Base-by-base conservation (phyloP, 1,140 invertebrate species). In the Leptopilina boulardi region DNA sequence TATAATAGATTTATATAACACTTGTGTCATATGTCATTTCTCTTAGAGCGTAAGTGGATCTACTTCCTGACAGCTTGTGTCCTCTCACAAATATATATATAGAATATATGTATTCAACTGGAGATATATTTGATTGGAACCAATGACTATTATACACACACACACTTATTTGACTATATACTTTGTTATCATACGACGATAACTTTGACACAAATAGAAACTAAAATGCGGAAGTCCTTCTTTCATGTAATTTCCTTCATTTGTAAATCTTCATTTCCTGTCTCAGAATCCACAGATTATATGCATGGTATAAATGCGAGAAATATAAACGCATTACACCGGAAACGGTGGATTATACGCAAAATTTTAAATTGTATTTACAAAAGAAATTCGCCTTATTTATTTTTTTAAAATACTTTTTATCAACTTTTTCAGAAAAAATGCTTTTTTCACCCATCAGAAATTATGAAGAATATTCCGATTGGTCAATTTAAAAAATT, bases 161-260 rank as follows among this genome's bases (percentile, higher is more conserved):
- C 23, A 11, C 23, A 66, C 10, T 66, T 59, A n/a, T 66, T 66
- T 66, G 2, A 15, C 23, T n/a, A n/a, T n/a, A n/a, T n/a, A n/a
- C n/a, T n/a, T n/a, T 66, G 56, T 66, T 66, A 66, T 66, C 56
- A 66, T 66, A 26, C 15, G 23, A 30, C 56, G 56, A 66, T 66
- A 66, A 66, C 56, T 66, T 66, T 66, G 56, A 66, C 56, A 66
- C 56, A 66, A 66, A 66, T 66, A 66, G 56, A 66, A 66, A 66
- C 26, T 66, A 13, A 30, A 66, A 66, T 66, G 56, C 56, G 56
- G 56, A 66, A 66, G 56, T 66, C 23, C 56, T 59, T 59, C 21
- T 66, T 66, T 30, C 23, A 13, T 13, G 26, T 66, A 66, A 66
- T 66, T 30, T 66, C 23, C 56, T 66, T 66, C 56, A 66, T 66